A percentile compares a stretch with the other conserved stretches of the same genome.
Evolutionary conservation across 2,888 invertebrate species (phyloP).

Genomic region (Tholera decimalis): DNA sequence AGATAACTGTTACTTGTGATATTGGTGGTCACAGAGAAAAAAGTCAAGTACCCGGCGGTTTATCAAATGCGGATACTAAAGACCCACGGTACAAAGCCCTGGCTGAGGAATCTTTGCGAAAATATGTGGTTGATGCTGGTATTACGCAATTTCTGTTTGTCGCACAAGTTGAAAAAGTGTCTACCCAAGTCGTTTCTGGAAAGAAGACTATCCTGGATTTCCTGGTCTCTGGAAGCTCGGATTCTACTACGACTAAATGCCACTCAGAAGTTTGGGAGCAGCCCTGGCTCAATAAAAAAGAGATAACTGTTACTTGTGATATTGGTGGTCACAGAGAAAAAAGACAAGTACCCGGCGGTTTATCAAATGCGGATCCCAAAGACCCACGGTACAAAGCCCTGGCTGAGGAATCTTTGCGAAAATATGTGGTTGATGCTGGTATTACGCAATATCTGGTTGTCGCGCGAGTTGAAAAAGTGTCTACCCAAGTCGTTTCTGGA

Average conservation of each 20-base stretch:
- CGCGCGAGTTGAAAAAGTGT: constrained; percentile 55
- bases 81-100: constrained; percentile 57
- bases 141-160: constrained; percentile 38
- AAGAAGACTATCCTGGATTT: constrained; percentile 57
- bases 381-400: constrained; percentile 9
- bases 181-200: constrained; percentile 64
- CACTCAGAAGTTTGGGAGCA: constrained; percentile 54
- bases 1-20: constrained; percentile 42
- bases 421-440: constrained; percentile 19
- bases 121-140: constrained; percentile 53
- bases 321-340: constrained; percentile 1
- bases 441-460: constrained; percentile 40
- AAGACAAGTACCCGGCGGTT: not conserved
- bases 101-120: constrained; percentile 67
- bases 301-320: constrained; percentile 56
- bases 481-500: constrained; percentile 68
- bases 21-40: not conserved
- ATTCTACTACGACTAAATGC: constrained; percentile 38
- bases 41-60: constrained; percentile 21
- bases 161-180: constrained; percentile 51
- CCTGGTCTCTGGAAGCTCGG: constrained; percentile 22
- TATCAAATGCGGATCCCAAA: not conserved
- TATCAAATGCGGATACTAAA: constrained; percentile 39
- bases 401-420: constrained; percentile 36
- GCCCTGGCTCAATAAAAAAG: constrained; percentile 52